These are phyloP conservation scores for Cataglyphis livida DNA, from an alignment of 2,888 invertebrate genomes.

Conservation along the genomic window DNA sequence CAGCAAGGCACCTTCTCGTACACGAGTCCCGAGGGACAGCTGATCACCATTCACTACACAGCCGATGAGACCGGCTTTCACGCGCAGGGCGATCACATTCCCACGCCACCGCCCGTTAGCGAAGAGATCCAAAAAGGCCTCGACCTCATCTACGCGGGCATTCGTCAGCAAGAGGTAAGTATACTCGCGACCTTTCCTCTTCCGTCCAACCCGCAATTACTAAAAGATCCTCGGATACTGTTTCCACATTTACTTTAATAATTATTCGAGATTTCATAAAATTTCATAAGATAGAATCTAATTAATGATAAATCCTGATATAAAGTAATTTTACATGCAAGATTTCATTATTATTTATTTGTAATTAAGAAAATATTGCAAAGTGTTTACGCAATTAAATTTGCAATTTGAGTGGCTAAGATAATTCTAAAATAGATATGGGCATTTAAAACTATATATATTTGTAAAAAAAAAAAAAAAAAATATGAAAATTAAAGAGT, in stretches of 20 bases:
- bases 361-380: neutral
- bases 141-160: conserved; percentile 94
- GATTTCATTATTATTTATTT: neutral
- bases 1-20: conserved; percentile 93
- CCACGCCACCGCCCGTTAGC: conserved; percentile 94
- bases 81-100: conserved; percentile 93
- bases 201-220: conserved; percentile 39
- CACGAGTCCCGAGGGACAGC: conserved; percentile 92
- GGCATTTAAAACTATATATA: neutral
- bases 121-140: conserved; percentile 95
- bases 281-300: neutral
- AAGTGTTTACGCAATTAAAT: neutral
- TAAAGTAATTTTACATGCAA: neutral
- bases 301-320: neutral
- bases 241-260: neutral
- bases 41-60: conserved; percentile 92
- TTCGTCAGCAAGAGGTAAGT: conserved; percentile 88
- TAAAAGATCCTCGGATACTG: neutral
- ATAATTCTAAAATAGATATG: neutral
- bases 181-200: conserved; percentile 64
- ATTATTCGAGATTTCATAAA: neutral
- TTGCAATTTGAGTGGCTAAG: neutral
- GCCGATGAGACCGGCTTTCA: conserved; percentile 95
- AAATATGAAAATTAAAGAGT: neutral
- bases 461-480: neutral